phyloP scores from a whole-genome alignment of 2,797 vertebrate genomes.

The Chloroceryle amazona region DNA sequence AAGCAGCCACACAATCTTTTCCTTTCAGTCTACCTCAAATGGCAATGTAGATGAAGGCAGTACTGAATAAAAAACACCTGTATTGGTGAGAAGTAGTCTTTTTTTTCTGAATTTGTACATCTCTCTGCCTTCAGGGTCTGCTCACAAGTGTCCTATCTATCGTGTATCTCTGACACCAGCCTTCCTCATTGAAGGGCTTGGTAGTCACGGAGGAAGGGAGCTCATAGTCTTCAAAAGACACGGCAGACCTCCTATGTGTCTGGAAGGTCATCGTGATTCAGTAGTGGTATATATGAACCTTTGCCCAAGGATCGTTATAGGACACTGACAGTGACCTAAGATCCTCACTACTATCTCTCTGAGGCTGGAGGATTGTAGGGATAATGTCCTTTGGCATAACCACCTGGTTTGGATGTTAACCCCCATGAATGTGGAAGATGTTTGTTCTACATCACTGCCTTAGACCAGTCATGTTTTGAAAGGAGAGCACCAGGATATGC shows the following conservation, averaged over 20 bases:
- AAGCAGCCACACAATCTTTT: not conserved
- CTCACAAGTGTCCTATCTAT: not conserved
- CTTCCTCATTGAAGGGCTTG: not conserved
- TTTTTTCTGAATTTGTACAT: not conserved
- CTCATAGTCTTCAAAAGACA: not conserved
- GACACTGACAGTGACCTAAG: not conserved
- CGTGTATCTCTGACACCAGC: not conserved
- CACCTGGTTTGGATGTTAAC: not conserved
- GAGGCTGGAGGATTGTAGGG: not conserved
- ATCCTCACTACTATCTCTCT: not conserved
- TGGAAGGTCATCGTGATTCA: fast-evolving
- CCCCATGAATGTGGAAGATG: fast-evolving
- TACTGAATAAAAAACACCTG: not conserved
- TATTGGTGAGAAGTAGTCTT: not conserved
- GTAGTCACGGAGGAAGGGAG: not conserved
- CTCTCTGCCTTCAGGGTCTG: not conserved
- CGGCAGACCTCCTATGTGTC: not conserved
- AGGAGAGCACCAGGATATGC: fast-evolving
- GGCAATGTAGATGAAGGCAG: not conserved
- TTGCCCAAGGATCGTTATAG: not conserved
- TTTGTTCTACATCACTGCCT: not conserved
- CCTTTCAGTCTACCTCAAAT: not conserved
- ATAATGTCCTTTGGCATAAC: fast-evolving
- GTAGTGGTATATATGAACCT: not conserved
- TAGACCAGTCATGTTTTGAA: not conserved